phyloP scores from a whole-genome alignment of 2,888 invertebrate genomes.

The Himalopsyche japonica region DNA sequence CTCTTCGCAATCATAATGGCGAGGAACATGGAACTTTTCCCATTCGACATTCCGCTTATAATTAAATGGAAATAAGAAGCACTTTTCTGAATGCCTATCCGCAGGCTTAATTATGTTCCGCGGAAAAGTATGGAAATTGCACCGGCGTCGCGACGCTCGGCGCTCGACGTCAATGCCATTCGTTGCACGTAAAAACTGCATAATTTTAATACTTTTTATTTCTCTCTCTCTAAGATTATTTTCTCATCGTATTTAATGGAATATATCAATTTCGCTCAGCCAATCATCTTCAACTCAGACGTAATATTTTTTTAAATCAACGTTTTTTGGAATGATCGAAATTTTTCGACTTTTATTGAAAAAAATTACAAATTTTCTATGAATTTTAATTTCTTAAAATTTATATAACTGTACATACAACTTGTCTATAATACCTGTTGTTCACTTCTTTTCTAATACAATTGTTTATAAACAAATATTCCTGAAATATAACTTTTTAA shows the following conservation, averaged over 20 bases:
- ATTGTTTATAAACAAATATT: too few species aligned
- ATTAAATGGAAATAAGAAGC: conserved; percentile 31
- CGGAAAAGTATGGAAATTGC: conserved; percentile 7
- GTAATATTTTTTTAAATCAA: not conserved
- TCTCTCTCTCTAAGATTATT: not conserved
- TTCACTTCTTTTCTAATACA: too few species aligned
- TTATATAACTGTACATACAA: too few species aligned
- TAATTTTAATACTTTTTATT: not conserved
- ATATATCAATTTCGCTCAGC: not conserved
- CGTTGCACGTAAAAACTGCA: not conserved
- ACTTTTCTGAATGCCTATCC: conserved; percentile 26
- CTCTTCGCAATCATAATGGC: not conserved
- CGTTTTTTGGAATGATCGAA: not conserved
- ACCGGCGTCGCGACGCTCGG: not conserved
- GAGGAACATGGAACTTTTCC: conserved; percentile 2
- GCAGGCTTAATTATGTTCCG: conserved; percentile 21
- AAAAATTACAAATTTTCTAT: too few species aligned
- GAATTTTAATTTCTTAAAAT: too few species aligned
- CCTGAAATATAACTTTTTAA: too few species aligned
- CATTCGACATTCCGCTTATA: conserved; percentile 18
- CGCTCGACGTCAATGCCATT: not conserved
- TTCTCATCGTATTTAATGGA: not conserved
- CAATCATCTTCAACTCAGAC: not conserved
- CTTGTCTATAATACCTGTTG: too few species aligned
- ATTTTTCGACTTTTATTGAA: too few species aligned